Evolutionary conservation across 2,113 vertebrate species (phyloP).

Genomic region (Oreochromis niloticus): DNA sequence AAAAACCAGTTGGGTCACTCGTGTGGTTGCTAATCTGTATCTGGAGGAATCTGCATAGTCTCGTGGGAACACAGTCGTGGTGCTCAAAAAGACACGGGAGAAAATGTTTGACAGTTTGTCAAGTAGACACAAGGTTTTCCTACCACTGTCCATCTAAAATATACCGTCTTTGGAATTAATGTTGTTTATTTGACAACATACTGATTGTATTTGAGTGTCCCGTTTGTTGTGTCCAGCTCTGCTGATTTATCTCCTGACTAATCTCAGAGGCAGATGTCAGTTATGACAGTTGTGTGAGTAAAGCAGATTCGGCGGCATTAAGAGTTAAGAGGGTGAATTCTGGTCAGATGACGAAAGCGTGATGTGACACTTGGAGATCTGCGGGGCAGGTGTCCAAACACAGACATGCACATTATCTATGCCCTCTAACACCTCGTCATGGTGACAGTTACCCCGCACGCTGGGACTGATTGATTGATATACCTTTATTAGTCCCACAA

Average conservation of each 20-base stretch:
- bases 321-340: slow-evolving; percentile 1
- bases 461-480: no score
- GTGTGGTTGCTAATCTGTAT: background rate
- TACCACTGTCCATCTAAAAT: background rate
- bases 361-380: slow-evolving; percentile 4
- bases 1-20: background rate
- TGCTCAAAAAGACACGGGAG: background rate
- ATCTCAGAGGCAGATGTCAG: slow-evolving; percentile 37
- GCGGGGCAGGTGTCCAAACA: background rate
- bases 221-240: background rate
- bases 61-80: background rate
- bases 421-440: background rate
- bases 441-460: background rate
- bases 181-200: background rate
- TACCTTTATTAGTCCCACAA: no score
- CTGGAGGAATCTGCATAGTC: background rate
- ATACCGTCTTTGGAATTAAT: background rate
- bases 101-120: background rate
- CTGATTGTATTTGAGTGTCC: background rate
- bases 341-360: background rate
- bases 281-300: background rate
- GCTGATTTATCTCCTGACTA: background rate
- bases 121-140: background rate
- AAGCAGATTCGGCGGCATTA: slow-evolving; percentile 40
- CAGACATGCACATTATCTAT: background rate